Base-by-base conservation (phyloP, 2,797 vertebrate genomes). In the Luscinia luscinia region DNA sequence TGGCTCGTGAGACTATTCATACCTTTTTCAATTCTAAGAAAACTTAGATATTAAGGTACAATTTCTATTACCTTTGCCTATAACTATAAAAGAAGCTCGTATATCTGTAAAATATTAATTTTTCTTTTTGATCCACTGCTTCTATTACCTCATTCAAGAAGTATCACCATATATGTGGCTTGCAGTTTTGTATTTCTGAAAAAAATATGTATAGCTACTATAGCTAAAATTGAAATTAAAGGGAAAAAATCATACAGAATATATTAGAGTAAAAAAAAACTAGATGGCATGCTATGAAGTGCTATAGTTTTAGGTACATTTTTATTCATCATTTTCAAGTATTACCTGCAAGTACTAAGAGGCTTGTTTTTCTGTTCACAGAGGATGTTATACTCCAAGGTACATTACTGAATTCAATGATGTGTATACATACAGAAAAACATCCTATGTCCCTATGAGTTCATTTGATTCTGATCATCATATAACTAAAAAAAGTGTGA, bases 241-340 rank as follows among this genome's bases (percentile, higher is more conserved):
- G 14, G 10, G 2, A 8, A 80, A 46, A 0, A 36, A 12, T 0
- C 2, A 22, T 58, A 30, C 43, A 41, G 9, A 73, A 2, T 36
- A 24, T 14, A 45, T 43, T 36, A 51, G 6, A 46, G 34, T 43
- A 45, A 84, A 81, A 30, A 4, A 38, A 38, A 88, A 19, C 27
- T 55, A 23, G 26, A 55, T 41, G 3, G 2, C 51, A 1, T 62
- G 18, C 11, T 6, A 62, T 51, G 15, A 62, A 69, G 3, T 40
- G 8, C 4, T 73, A 18, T 20, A 38, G 1, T 52, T 73, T 66
- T 73, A 52, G 5, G 2, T 68, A 36, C 2, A 32, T 23, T 68
- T 67, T 94, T 75, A 48, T 72, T 38, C 26, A 1, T 9, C 0
- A 38, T 75, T 72, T 63, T 72, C 45, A 61, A 57, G 75, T 59